Percentiles rank a stretch among this genome's conserved stretches.
Conservation (phyloP, 1,140 invertebrate species). For the Ceratosolen fusciceps region DNA sequence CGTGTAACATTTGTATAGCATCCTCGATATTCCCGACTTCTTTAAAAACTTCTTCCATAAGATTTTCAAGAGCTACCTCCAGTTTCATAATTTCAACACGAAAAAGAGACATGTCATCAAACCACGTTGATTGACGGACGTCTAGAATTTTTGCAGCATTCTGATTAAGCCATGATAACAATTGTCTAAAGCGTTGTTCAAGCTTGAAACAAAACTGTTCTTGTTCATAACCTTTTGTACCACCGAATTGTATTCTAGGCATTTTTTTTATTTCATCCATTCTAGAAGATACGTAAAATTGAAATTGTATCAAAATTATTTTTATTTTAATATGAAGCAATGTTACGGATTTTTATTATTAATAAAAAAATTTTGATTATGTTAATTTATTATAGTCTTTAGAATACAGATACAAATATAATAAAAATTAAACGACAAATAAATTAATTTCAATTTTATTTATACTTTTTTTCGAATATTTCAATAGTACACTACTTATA, state of each 20-base stretch:
- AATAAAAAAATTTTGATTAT: no score
- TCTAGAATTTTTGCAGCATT: conserved; percentile 46
- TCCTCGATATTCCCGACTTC: conserved; percentile 74
- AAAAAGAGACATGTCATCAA: conserved; percentile 82
- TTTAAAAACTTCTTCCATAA: conserved; percentile 78
- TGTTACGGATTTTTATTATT: no score
- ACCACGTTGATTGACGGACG: conserved; percentile 58
- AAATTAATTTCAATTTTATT: no score
- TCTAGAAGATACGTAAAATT: conserved; percentile 19
- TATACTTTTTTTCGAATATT: no score
- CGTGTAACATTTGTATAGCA: conserved; percentile 47
- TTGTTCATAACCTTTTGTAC: conserved; percentile 8
- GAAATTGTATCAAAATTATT: no score
- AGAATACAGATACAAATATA: no score
- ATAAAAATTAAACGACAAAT: no score
- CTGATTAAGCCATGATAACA: conserved; percentile 76
- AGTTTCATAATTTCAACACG: conserved; percentile 77
- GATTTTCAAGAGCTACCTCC: conserved; percentile 80
- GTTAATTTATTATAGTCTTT: no score
- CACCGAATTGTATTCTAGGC: conserved; percentile 25
- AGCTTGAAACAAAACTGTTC: conserved; percentile 80
- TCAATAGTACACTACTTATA: no score
- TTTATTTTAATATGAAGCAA: no score
- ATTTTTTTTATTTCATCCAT: conserved; percentile 50
- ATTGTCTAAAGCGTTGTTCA: conserved; percentile 80